phyloP scores from a whole-genome alignment of 2,888 invertebrate genomes.

The Anthrax anthrax region DNA sequence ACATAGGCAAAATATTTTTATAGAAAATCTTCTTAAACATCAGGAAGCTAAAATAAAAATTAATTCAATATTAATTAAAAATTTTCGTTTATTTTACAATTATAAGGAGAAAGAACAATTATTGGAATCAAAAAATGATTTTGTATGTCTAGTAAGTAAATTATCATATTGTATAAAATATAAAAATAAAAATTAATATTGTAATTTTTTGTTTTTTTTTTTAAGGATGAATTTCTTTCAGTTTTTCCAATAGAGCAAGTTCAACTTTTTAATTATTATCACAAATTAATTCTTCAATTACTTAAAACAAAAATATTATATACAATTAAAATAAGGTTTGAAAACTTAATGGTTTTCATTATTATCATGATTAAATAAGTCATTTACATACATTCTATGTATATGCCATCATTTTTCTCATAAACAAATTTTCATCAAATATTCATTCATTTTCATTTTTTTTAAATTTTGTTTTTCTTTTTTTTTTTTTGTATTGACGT shows the following conservation, averaged over 20 bases:
- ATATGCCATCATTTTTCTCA: background rate
- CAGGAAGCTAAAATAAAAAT: constrained; percentile 24
- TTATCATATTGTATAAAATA: no score
- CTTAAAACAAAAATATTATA: constrained; percentile 22
- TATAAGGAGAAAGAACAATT: constrained; percentile 8
- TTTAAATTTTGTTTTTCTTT: background rate
- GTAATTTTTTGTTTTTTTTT: background rate
- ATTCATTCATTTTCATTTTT: no score
- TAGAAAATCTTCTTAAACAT: constrained; percentile 22
- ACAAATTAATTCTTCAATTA: constrained; percentile 28
- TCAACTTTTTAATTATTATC: constrained; percentile 39
- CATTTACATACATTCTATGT: background rate
- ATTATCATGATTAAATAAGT: background rate
- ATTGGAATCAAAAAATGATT: no score
- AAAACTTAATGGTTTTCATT: background rate
- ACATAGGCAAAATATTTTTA: constrained; percentile 24
- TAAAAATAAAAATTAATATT: background rate
- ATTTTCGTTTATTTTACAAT: constrained; percentile 26
- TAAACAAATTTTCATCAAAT: background rate
- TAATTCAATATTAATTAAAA: constrained; percentile 24
- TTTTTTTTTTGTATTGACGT: background rate
- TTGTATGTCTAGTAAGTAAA: no score
- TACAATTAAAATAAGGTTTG: constrained; percentile 26
- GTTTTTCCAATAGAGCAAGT: constrained; percentile 31
- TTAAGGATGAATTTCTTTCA: constrained; percentile 3